phyloP scores from a whole-genome alignment of 2,113 vertebrate species.

The Zosterops lateralis region DNA sequence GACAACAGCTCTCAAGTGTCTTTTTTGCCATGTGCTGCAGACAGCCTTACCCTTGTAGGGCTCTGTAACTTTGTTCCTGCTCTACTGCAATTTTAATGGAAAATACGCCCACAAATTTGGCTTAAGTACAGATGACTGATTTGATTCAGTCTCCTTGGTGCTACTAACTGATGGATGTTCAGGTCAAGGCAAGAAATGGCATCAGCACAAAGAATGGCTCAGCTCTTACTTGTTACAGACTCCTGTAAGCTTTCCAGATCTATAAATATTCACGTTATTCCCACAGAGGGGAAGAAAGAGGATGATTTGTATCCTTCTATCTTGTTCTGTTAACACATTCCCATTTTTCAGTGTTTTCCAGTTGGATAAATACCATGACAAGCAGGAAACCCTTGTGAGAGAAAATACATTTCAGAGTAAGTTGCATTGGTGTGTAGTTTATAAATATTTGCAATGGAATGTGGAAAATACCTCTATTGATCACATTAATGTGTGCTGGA shows the following conservation, averaged over 20 bases:
- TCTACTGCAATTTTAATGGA: neutral
- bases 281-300: conserved; percentile 33
- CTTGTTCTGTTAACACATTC: conserved; percentile 7
- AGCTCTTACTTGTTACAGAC: conserved; percentile 17
- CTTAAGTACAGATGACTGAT: neutral
- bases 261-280: conserved; percentile 58
- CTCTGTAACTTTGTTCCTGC: neutral
- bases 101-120: neutral
- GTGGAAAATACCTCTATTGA: neutral
- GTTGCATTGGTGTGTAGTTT: neutral
- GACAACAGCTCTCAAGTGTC: neutral
- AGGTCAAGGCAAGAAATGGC: conserved; percentile 40
- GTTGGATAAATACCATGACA: neutral
- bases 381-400: neutral
- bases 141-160: neutral
- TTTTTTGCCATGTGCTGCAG: neutral
- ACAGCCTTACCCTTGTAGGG: accelerated
- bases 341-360: conserved; percentile 5
- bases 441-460: conserved; percentile 9
- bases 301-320: conserved; percentile 32
- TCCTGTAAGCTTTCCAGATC: conserved; percentile 31
- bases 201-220: conserved; percentile 11
- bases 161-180: conserved; percentile 5
- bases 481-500: neutral
- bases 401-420: conserved; percentile 22